Conservation (phyloP, 2,113 vertebrate species). For the Anhinga rufa region DNA sequence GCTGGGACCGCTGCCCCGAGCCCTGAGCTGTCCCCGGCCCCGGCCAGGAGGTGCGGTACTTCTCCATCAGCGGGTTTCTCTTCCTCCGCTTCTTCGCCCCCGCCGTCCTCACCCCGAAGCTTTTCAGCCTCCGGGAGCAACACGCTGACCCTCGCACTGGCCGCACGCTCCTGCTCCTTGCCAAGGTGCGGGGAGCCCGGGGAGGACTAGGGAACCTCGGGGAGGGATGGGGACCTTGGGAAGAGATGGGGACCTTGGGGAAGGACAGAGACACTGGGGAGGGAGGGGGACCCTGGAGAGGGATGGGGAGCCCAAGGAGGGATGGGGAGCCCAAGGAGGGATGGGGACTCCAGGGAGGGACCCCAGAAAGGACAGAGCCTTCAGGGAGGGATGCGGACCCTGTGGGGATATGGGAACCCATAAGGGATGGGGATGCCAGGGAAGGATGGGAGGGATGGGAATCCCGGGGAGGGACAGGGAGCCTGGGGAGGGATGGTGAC, state of each 20-base stretch:
- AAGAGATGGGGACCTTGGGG: not conserved
- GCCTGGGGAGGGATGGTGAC: no score
- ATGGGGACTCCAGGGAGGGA: not conserved
- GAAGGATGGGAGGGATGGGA: not conserved
- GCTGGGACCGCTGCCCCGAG: rapidly evolving
- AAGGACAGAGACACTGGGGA: rapidly evolving
- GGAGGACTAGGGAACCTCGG: not conserved
- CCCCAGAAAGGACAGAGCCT: not conserved
- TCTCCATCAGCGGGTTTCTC: conserved; percentile 88
- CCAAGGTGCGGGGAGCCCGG: conserved; percentile 75
- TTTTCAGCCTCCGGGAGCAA: conserved; percentile 87
- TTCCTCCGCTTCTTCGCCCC: conserved; percentile 90
- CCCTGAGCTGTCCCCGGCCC: not conserved
- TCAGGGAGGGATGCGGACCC: not conserved
- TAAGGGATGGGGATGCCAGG: conserved; percentile 38
- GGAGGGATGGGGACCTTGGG: not conserved
- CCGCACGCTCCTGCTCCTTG: conserved; percentile 84
- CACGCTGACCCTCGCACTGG: conserved; percentile 84
- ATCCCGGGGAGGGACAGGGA: no score
- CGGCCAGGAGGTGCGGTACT: conserved; percentile 81
- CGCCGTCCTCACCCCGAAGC: conserved; percentile 86
- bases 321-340: not conserved
- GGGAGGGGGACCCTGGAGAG: no score
- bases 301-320: not conserved
- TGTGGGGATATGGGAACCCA: not conserved